phyloP scores from a whole-genome alignment of 2,888 invertebrate genomes.

The Ommatoiulus sabulosus region DNA sequence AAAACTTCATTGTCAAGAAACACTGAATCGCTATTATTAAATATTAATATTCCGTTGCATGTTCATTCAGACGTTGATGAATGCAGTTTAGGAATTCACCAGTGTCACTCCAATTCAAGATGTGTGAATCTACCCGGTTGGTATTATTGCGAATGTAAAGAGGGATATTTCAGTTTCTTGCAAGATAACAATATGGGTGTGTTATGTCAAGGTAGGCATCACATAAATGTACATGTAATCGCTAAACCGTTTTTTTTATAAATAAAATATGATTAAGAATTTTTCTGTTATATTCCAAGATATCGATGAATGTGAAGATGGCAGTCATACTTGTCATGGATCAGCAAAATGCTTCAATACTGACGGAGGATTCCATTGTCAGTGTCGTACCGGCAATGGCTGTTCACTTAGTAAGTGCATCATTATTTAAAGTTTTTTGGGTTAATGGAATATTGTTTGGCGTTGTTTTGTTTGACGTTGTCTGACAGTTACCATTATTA shows the following conservation, averaged over 20 bases:
- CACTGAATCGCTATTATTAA: not conserved
- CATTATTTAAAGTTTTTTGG: not conserved
- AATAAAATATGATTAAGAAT: not conserved
- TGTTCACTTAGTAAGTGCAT: slow-evolving; percentile 65
- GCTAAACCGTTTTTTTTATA: not conserved
- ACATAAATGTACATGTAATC: too few relatives aligned
- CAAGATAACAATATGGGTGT: slow-evolving; percentile 64
- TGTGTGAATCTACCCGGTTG: slow-evolving; percentile 89
- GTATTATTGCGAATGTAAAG: slow-evolving; percentile 87
- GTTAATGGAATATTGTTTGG: too few relatives aligned
- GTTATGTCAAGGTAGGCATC: slow-evolving; percentile 66
- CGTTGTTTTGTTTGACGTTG: not conserved
- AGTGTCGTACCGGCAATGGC: slow-evolving; percentile 72
- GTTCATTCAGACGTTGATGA: slow-evolving; percentile 79
- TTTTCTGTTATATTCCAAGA: slow-evolving; percentile 71
- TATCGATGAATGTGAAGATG: slow-evolving; percentile 84
- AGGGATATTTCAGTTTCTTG: slow-evolving; percentile 75
- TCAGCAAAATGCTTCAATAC: slow-evolving; percentile 83
- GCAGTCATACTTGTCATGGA: slow-evolving; percentile 82
- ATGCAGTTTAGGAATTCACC: slow-evolving; percentile 78
- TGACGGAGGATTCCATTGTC: slow-evolving; percentile 83
- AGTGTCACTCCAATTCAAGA: slow-evolving; percentile 80
- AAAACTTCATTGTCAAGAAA: not conserved
- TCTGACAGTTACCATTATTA: too few relatives aligned
- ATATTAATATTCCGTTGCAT: not conserved